Percentiles rank a stretch among this genome's conserved stretches.
phyloP scores from a whole-genome alignment of 2,888 invertebrate genomes.

The Ditylenchus weischeri region DNA sequence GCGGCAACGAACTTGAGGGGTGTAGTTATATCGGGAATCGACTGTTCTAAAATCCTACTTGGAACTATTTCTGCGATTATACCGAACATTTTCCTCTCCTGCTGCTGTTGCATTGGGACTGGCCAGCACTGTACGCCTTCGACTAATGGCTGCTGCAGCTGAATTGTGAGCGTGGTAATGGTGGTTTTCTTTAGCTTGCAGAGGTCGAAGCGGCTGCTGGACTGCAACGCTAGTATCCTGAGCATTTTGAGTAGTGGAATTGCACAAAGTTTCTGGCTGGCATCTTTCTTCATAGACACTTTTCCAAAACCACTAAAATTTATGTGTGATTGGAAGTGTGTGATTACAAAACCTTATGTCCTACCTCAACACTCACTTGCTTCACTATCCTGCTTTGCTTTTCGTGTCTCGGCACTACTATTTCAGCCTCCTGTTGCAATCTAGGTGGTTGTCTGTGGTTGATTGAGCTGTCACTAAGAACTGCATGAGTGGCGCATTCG shows the following conservation, averaged over 20 bases:
- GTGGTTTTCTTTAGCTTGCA: conserved; percentile 5
- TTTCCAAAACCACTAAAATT: conserved; percentile 15
- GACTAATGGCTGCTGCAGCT: too few relatives aligned
- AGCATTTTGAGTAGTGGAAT: too few relatives aligned
- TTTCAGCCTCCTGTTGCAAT: background rate
- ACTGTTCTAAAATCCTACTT: too few relatives aligned
- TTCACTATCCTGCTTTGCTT: background rate
- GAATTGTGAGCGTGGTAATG: background rate
- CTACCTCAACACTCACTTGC: conserved; percentile 6
- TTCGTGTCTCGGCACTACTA: background rate
- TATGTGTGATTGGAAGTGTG: background rate
- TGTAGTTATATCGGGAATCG: too few relatives aligned
- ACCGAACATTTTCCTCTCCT: too few relatives aligned
- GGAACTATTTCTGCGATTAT: too few relatives aligned
- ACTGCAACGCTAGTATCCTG: too few relatives aligned
- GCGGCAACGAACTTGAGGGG: too few relatives aligned
- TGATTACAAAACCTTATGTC: background rate
- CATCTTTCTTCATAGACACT: background rate
- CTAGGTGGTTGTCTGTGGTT: background rate
- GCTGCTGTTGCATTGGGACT: too few relatives aligned
- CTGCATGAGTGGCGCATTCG: conserved; percentile 19
- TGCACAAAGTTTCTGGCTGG: background rate
- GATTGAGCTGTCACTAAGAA: background rate
- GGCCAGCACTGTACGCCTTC: too few relatives aligned
- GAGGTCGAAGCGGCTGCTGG: background rate